Conservation (phyloP, 2,797 vertebrate species). For the Poecilia wingei region DNA sequence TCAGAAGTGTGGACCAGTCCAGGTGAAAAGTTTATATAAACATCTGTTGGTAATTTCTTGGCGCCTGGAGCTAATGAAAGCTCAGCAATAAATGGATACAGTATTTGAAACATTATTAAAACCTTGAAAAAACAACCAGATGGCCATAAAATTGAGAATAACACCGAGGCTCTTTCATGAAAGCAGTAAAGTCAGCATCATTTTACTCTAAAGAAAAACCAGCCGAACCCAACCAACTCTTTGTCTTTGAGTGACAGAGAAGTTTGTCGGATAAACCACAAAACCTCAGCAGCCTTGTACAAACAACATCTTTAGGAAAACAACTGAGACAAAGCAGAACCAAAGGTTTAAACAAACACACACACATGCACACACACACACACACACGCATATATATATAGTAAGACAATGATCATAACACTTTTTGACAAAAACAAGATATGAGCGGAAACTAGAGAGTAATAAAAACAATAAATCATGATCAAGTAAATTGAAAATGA, state of each 20-base stretch:
- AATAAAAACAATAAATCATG: constrained; percentile 62
- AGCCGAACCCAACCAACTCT: constrained; percentile 51
- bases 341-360: constrained; percentile 37
- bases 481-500: constrained; percentile 53
- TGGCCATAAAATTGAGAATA: constrained; percentile 72
- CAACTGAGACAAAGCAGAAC: constrained; percentile 36
- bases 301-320: constrained; percentile 37
- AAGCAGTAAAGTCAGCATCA: constrained; percentile 69
- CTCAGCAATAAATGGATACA: constrained; percentile 73
- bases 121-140: constrained; percentile 62
- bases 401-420: constrained; percentile 49
- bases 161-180: constrained; percentile 63
- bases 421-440: constrained; percentile 68
- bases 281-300: constrained; percentile 35
- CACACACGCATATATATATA: too few species aligned
- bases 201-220: constrained; percentile 63
- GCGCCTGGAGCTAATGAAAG: constrained; percentile 75
- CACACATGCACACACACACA: neutral
- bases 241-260: constrained; percentile 40
- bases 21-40: constrained; percentile 73
- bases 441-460: constrained; percentile 60
- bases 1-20: constrained; percentile 49
- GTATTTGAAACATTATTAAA: constrained; percentile 78
- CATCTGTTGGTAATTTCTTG: constrained; percentile 77
- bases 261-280: constrained; percentile 38